These are phyloP conservation scores for Neoniphon sammara DNA, from an alignment of 2,797 vertebrate genomes.

Conservation along the genomic window DNA sequence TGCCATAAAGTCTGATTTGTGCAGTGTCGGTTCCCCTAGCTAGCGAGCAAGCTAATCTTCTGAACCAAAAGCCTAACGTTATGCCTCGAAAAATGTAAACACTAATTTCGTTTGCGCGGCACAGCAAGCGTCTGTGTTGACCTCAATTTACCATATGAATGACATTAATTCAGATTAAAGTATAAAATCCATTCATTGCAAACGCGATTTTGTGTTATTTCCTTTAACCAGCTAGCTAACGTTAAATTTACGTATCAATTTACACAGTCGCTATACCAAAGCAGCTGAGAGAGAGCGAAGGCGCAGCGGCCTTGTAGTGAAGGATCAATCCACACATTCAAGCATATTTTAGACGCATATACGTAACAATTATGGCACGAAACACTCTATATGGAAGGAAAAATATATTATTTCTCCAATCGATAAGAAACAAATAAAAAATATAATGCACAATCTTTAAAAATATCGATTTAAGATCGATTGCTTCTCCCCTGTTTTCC, in stretches of 20 bases:
- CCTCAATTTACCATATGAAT: accelerated
- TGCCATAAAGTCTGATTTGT: neutral
- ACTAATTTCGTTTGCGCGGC: conserved; percentile 67
- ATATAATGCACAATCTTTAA: conserved; percentile 44
- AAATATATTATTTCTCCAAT: conserved; percentile 64
- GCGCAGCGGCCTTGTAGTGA: conserved; percentile 83
- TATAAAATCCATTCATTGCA: conserved; percentile 45
- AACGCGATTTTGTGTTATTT: conserved; percentile 27
- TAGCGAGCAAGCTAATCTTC: conserved; percentile 65
- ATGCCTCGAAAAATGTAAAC: conserved; percentile 75
- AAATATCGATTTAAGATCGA: conserved; percentile 82
- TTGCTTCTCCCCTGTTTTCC: conserved; percentile 90
- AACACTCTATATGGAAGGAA: conserved; percentile 48
- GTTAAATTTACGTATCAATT: conserved; percentile 81
- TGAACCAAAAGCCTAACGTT: conserved; percentile 45
- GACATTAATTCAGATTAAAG: neutral
- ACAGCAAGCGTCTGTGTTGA: conserved; percentile 26
- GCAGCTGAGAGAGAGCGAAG: conserved; percentile 81
- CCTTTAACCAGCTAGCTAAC: conserved; percentile 69
- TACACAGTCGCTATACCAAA: conserved; percentile 79
- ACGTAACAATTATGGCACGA: conserved; percentile 45
- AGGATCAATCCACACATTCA: conserved; percentile 78
- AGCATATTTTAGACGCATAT: conserved; percentile 67
- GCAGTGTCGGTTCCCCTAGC: conserved; percentile 59
- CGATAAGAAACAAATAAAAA: conserved; percentile 63